Evolutionary conservation across 2,888 invertebrate species (phyloP).

Genomic region (Xylocampa areola): DNA sequence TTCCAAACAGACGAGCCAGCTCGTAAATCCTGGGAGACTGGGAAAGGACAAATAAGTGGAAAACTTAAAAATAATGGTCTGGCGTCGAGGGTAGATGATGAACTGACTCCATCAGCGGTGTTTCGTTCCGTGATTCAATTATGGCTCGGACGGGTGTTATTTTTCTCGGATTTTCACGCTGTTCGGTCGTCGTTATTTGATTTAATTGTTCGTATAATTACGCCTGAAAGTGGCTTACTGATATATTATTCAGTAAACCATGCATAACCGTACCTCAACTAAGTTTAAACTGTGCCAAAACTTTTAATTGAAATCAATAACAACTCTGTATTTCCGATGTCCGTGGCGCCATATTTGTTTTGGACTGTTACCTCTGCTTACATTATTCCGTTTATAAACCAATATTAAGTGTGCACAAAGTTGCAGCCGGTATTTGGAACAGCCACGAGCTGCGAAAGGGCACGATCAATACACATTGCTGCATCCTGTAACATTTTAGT

Average conservation of each 20-base stretch:
- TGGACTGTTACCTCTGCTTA: not conserved
- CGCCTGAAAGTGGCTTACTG: constrained; percentile 8
- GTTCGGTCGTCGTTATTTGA: constrained; percentile 30
- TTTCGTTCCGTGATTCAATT: constrained; percentile 36
- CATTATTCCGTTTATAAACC: not conserved
- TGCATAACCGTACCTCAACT: too few relatives aligned
- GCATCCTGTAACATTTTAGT: constrained; percentile 50
- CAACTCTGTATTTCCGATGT: not conserved
- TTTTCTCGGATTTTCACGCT: constrained; percentile 30
- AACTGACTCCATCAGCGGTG: constrained; percentile 18
- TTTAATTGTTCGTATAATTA: constrained; percentile 27
- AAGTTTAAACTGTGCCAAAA: not conserved
- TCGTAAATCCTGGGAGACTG: constrained; percentile 49
- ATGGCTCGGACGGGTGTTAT: constrained; percentile 26
- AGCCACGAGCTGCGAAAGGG: constrained; percentile 20
- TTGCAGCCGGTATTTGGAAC: constrained; percentile 23
- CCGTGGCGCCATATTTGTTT: not conserved
- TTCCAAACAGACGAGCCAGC: constrained; percentile 48
- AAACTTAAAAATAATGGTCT: constrained; percentile 57
- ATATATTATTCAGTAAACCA: not conserved
- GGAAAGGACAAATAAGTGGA: constrained; percentile 50
- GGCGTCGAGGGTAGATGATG: constrained; percentile 30
- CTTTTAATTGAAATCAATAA: constrained; percentile 5
- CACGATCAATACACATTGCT: constrained; percentile 52
- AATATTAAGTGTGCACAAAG: constrained; percentile 28